Conservation (phyloP, 2,797 vertebrate species). For the Sebastolobus alascanus region DNA sequence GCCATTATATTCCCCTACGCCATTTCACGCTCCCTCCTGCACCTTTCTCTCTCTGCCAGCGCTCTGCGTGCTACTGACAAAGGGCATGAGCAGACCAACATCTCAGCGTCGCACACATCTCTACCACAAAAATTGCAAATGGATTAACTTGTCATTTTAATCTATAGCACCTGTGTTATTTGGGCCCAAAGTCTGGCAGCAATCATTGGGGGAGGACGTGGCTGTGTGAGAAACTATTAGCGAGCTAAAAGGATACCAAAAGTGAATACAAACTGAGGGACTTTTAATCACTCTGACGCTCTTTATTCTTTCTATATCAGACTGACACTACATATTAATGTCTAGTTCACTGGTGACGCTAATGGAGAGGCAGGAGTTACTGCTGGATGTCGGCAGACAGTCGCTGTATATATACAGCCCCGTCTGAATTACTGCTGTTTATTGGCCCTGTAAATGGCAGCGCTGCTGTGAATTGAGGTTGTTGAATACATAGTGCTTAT, state of each 20-base stretch:
- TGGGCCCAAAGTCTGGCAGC: slow-evolving; percentile 43
- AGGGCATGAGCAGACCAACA: slow-evolving; percentile 60
- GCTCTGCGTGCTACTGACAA: slow-evolving; percentile 49
- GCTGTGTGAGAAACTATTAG: slow-evolving; percentile 65
- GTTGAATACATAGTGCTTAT: slow-evolving; percentile 71
- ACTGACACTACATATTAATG: slow-evolving; percentile 62
- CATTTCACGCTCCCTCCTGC: slow-evolving; percentile 79
- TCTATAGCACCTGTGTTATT: slow-evolving; percentile 62
- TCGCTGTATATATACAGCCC: slow-evolving; percentile 48
- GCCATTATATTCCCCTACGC: slow-evolving; percentile 71
- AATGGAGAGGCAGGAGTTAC: slow-evolving; percentile 70
- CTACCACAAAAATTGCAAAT: slow-evolving; percentile 47
- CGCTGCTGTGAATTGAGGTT: slow-evolving; percentile 53
- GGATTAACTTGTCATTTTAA: slow-evolving; percentile 76
- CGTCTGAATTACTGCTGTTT: slow-evolving; percentile 66
- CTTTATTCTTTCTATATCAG: slow-evolving; percentile 70
- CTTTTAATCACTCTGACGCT: slow-evolving; percentile 69
- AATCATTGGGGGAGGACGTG: slow-evolving; percentile 54
- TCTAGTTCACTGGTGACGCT: slow-evolving; percentile 54
- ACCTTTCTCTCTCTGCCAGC: slow-evolving; percentile 58
- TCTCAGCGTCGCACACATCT: slow-evolving; percentile 42
- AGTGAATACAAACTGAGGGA: slow-evolving; percentile 38
- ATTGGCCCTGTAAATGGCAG: slow-evolving; percentile 66
- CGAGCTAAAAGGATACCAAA: slow-evolving; percentile 58
- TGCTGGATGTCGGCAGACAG: slow-evolving; percentile 55